Percentiles rank a stretch among this genome's conserved stretches.
Conservation (phyloP, 2,888 invertebrate species). For the Yponomeuta sedellus region DNA sequence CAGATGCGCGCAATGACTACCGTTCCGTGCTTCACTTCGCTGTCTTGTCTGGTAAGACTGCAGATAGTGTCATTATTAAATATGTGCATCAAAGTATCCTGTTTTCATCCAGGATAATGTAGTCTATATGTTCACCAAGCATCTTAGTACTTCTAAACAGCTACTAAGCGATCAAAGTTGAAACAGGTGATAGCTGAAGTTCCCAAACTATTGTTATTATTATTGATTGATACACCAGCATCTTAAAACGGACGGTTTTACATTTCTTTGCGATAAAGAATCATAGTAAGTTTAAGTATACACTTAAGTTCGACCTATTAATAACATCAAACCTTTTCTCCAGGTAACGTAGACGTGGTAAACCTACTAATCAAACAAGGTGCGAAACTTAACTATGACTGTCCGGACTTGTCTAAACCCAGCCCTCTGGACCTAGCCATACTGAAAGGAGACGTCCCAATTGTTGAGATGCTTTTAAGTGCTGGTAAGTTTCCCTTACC, state of each 20-base stretch:
- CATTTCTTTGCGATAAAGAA: no score
- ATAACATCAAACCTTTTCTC: slow-evolving; percentile 12
- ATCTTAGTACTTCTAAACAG: no score
- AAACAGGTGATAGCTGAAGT: no score
- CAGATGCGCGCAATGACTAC: slow-evolving; percentile 90
- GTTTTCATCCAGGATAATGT: no score
- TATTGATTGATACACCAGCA: no score
- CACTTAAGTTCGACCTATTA: no score
- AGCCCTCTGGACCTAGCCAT: slow-evolving; percentile 92
- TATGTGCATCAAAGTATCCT: no score
- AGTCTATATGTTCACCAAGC: no score
- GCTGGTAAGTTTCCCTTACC: slow-evolving; percentile 79
- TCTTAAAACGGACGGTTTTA: no score
- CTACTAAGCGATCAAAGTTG: no score
- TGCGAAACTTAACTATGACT: slow-evolving; percentile 81
- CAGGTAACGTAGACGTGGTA: slow-evolving; percentile 82
- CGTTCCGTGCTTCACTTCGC: slow-evolving; percentile 93
- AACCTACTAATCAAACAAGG: slow-evolving; percentile 89
- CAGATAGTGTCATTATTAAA: background rate
- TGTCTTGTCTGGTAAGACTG: slow-evolving; percentile 81
- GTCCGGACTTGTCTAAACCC: slow-evolving; percentile 80
- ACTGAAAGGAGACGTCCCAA: slow-evolving; percentile 84
- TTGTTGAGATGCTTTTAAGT: slow-evolving; percentile 81
- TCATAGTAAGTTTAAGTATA: no score
- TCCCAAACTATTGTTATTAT: no score